phyloP scores from a whole-genome alignment of 1,140 invertebrate species.

The Scaptomyza graminum region DNA sequence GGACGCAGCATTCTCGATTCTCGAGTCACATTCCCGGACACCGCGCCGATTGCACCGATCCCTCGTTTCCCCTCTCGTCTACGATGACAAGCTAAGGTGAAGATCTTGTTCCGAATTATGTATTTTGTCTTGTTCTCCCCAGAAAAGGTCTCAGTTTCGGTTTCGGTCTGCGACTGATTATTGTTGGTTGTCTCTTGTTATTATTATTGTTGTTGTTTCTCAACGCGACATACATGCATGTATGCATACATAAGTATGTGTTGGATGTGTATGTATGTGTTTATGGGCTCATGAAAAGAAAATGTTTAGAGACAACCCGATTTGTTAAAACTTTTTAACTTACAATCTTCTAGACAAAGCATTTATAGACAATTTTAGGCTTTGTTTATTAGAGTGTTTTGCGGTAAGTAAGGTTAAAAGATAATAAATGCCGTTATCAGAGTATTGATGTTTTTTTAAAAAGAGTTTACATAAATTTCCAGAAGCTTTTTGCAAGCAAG shows the following conservation, averaged over 20 bases:
- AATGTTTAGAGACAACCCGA: conserved; percentile 45
- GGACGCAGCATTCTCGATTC: conserved; percentile 25
- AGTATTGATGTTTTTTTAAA: too few species aligned
- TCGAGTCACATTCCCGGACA: conserved; percentile 27
- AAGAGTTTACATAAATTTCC: too few species aligned
- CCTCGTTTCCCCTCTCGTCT: conserved; percentile 8
- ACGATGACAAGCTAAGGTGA: conserved; percentile 35
- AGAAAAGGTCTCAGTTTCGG: conserved; percentile 44
- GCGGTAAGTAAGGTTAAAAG: background rate
- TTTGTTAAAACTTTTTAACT: conserved; percentile 50
- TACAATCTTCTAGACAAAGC: conserved; percentile 56
- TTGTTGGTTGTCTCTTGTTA: background rate
- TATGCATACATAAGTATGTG: background rate
- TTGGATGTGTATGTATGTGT: conserved; percentile 4
- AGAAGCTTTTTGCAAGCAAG: too few species aligned
- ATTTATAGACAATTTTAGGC: conserved; percentile 41
- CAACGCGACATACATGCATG: background rate
- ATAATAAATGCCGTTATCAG: too few species aligned
- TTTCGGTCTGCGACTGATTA: conserved; percentile 17
- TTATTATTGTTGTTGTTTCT: conserved; percentile 16
- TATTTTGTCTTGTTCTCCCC: conserved; percentile 58
- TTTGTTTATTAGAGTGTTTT: conserved; percentile 2
- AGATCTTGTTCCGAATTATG: conserved; percentile 69
- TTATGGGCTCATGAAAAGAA: conserved; percentile 9
- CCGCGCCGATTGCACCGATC: conserved; percentile 15